Conservation (phyloP, 2,797 vertebrate species). For the Picus viridis region DNA sequence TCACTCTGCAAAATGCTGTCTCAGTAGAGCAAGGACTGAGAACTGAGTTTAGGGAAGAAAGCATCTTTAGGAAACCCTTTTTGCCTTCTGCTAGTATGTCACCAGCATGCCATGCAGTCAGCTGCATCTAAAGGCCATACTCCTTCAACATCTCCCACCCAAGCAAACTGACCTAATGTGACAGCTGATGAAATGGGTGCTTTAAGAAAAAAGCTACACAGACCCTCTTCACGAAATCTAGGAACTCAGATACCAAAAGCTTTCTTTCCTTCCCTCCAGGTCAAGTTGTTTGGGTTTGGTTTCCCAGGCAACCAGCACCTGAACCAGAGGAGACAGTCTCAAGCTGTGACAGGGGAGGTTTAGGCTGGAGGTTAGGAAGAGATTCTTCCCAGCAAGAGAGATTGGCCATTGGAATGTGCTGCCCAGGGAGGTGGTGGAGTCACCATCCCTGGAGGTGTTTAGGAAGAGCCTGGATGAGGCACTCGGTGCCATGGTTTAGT, state of each 20-base stretch:
- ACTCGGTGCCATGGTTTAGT: no score
- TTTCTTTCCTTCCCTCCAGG: background rate
- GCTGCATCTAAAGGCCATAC: background rate
- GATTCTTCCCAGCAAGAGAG: no score
- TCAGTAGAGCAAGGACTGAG: background rate
- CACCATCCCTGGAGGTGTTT: no score
- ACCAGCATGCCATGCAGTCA: background rate
- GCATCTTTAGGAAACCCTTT: background rate
- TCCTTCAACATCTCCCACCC: background rate
- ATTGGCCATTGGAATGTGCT: no score
- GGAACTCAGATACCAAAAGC: background rate
- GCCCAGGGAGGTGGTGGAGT: no score
- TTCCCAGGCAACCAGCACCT: no score
- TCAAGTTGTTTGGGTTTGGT: no score
- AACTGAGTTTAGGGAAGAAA: background rate
- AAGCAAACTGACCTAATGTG: background rate
- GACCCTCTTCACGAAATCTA: background rate
- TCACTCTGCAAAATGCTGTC: background rate
- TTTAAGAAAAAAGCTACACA: background rate
- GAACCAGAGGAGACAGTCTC: no score
- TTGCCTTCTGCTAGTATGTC: background rate
- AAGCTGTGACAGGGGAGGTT: no score
- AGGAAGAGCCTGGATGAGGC: no score
- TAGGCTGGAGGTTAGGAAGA: no score
- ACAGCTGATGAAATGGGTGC: background rate